These are phyloP conservation scores for Odontomachus brunneus DNA, from an alignment of 1,140 invertebrate species.

Conservation along the genomic window DNA sequence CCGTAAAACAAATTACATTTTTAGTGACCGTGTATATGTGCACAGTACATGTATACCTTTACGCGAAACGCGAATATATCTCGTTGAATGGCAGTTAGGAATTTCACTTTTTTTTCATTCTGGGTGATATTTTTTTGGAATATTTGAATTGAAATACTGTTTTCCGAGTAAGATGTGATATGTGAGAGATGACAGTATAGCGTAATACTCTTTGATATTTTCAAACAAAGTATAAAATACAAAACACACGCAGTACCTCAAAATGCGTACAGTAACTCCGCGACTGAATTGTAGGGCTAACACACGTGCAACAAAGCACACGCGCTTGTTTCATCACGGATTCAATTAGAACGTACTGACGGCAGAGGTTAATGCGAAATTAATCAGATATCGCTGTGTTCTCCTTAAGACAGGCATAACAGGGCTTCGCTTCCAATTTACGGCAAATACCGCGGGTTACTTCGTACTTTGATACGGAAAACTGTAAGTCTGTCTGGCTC, in stretches of 20 bases:
- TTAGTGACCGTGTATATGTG: not conserved
- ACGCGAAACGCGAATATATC: constrained; percentile 17
- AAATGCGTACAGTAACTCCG: not conserved
- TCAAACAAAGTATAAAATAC: not conserved
- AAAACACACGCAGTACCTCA: not conserved
- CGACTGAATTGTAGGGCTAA: not conserved
- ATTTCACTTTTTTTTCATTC: constrained; percentile 29
- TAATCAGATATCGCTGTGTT: constrained; percentile 33
- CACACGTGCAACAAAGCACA: not conserved
- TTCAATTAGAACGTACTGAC: constrained; percentile 14
- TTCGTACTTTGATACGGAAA: constrained; percentile 64
- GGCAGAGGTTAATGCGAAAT: constrained; percentile 28
- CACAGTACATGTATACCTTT: not conserved
- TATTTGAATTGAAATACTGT: constrained; percentile 8
- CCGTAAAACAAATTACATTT: constrained; percentile 28
- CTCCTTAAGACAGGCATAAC: constrained; percentile 45
- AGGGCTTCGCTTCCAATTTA: constrained; percentile 38
- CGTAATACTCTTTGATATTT: constrained; percentile 9
- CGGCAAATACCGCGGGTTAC: constrained; percentile 58
- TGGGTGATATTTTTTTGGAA: constrained; percentile 6
- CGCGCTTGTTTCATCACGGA: not conserved
- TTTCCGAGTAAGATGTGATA: not conserved
- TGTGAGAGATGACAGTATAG: not conserved
- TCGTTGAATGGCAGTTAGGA: not conserved
- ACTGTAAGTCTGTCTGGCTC: constrained; percentile 54